Evolutionary conservation across 2,113 vertebrate species (phyloP).

Genomic region (Corapipo altera): DNA sequence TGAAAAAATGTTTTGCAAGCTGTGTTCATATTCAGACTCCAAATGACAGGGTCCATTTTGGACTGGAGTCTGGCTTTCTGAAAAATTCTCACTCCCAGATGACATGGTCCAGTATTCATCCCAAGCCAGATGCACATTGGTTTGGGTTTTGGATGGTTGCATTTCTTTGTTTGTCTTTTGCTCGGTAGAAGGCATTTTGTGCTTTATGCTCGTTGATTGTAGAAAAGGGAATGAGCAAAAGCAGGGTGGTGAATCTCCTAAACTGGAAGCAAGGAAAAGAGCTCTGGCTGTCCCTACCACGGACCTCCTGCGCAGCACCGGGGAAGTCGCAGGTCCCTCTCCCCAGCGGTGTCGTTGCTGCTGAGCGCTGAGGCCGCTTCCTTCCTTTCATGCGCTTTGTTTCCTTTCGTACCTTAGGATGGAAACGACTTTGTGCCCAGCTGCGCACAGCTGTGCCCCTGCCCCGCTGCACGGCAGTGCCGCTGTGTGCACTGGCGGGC

Average conservation of each 20-base stretch:
- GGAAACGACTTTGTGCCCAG: not conserved
- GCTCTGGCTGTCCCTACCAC: not conserved
- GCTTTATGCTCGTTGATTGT: slow-evolving; percentile 4
- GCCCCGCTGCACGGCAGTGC: not conserved
- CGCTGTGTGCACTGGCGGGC: accelerated
- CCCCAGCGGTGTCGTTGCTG: not conserved
- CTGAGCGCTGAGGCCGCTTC: not conserved
- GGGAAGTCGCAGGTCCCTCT: not conserved
- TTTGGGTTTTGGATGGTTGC: slow-evolving; percentile 46
- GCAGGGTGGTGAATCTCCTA: not conserved
- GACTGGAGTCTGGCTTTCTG: slow-evolving; percentile 23
- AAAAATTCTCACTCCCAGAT: slow-evolving; percentile 28
- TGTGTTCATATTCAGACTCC: slow-evolving; percentile 56
- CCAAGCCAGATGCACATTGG: slow-evolving; percentile 26
- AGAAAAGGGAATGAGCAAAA: not conserved
- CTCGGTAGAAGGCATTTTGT: slow-evolving; percentile 33
- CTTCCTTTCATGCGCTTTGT: not conserved
- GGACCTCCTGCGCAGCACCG: not conserved
- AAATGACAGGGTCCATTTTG: slow-evolving; percentile 41
- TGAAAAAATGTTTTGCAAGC: slow-evolving; percentile 64
- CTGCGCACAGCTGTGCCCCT: not conserved
- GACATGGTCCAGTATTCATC: slow-evolving; percentile 45
- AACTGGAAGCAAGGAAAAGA: not conserved
- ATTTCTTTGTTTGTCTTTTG: slow-evolving; percentile 53
- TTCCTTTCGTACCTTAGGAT: not conserved